Evolutionary conservation across 2,888 invertebrate genomes (phyloP).

Genomic region (Unio pictorum): DNA sequence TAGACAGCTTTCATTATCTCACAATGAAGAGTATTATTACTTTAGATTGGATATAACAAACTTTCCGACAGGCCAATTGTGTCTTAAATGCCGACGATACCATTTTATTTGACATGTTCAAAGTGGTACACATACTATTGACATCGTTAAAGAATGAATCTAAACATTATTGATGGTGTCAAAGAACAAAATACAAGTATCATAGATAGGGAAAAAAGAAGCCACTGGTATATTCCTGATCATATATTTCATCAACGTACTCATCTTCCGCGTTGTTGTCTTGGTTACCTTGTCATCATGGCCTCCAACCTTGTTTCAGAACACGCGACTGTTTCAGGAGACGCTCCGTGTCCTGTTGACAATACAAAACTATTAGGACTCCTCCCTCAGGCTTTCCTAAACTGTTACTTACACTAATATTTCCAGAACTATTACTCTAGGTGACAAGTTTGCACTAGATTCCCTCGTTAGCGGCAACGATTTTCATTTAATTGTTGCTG

Average conservation of each 20-base stretch:
- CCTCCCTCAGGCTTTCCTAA: conserved; percentile 22
- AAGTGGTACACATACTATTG: conserved; percentile 36
- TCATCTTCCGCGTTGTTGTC: conserved; percentile 62
- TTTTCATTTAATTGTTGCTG: no score
- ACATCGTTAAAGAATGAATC: conserved; percentile 27
- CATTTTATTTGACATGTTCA: conserved; percentile 54
- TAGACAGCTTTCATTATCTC: conserved; percentile 36
- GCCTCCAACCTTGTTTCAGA: conserved; percentile 46
- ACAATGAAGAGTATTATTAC: conserved; percentile 38
- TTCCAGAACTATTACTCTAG: no score
- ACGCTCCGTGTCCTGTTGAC: conserved; percentile 56
- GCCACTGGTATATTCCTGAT: conserved; percentile 52
- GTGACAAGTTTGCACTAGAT: no score
- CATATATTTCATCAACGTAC: conserved; percentile 37
- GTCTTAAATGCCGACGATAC: conserved; percentile 50
- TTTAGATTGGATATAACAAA: conserved; percentile 36
- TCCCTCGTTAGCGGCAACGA: no score
- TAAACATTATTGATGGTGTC: conserved; percentile 42
- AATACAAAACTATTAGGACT: conserved; percentile 65
- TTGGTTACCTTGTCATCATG: conserved; percentile 57
- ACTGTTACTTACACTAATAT: no score
- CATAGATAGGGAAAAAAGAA: conserved; percentile 41
- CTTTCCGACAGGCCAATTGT: conserved; percentile 36
- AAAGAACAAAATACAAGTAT: conserved; percentile 37
- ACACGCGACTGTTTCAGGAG: conserved; percentile 51